phyloP scores from a whole-genome alignment of 2,888 invertebrate genomes.

The Pammene fasciana region DNA sequence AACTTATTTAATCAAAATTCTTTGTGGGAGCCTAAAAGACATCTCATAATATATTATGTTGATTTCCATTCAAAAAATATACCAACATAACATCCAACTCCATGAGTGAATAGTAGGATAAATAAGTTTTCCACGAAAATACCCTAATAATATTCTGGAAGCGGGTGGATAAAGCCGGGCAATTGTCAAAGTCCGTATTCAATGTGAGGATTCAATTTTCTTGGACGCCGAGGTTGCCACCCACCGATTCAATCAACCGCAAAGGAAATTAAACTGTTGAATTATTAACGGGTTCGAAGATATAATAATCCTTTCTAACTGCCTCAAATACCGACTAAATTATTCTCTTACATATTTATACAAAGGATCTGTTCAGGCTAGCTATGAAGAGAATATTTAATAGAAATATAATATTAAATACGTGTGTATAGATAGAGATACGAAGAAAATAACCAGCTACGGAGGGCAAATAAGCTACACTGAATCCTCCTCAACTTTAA shows the following conservation, averaged over 20 bases:
- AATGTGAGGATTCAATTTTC: slow-evolving; percentile 54
- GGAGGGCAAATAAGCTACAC: neutral
- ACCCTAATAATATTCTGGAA: slow-evolving; percentile 29
- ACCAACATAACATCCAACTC: slow-evolving; percentile 7
- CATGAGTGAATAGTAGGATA: slow-evolving; percentile 19
- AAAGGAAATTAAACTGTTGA: slow-evolving; percentile 74
- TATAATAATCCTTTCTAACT: slow-evolving; percentile 49
- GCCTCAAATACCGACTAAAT: slow-evolving; percentile 40
- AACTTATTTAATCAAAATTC: too few species aligned
- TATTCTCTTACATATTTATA: slow-evolving; percentile 25
- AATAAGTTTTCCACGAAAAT: slow-evolving; percentile 28
- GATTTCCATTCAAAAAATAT: neutral
- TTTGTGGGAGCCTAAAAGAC: slow-evolving; percentile 1
- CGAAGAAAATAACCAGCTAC: neutral
- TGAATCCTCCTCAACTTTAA: neutral
- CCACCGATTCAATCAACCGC: slow-evolving; percentile 62
- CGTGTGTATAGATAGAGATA: neutral
- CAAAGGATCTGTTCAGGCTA: slow-evolving; percentile 8
- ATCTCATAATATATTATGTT: neutral
- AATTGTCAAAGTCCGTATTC: slow-evolving; percentile 48
- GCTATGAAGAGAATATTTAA: slow-evolving; percentile 21
- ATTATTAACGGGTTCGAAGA: slow-evolving; percentile 64
- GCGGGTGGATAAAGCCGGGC: slow-evolving; percentile 39
- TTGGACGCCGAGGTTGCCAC: slow-evolving; percentile 46
- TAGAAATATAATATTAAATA: slow-evolving; percentile 19